phyloP scores from a whole-genome alignment of 2,888 invertebrate species.

The Altica lythri region DNA sequence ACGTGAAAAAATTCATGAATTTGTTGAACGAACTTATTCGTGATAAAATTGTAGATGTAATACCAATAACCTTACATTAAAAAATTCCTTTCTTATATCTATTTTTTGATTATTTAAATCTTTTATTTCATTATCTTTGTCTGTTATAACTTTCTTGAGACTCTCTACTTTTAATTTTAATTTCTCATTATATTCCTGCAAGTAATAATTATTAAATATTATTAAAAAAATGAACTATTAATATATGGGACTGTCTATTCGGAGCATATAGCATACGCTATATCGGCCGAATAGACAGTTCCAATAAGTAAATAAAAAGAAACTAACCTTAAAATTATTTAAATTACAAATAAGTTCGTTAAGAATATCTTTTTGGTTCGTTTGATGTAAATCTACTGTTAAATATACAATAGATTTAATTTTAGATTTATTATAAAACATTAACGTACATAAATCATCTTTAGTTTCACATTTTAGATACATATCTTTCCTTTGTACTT shows the following conservation, averaged over 20 bases:
- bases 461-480: conserved; percentile 47
- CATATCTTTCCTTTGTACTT: conserved; percentile 47
- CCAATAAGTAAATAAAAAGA: not conserved
- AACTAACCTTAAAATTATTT: conserved; percentile 43
- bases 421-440: conserved; percentile 53
- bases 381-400: conserved; percentile 49
- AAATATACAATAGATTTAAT: conserved; percentile 54
- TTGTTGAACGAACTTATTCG: not conserved
- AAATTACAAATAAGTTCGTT: conserved; percentile 51
- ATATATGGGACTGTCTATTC: not conserved
- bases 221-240: not conserved
- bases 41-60: not conserved
- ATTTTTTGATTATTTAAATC: conserved; percentile 36
- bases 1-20: not conserved
- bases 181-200: conserved; percentile 36
- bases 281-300: not conserved
- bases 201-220: conserved; percentile 6
- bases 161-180: conserved; percentile 44
- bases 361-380: conserved; percentile 52
- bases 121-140: conserved; percentile 45
- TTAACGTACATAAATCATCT: conserved; percentile 45
- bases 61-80: conserved; percentile 5
- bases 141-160: conserved; percentile 40
- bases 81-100: conserved; percentile 41
- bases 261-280: not conserved